A percentile compares a stretch with the other conserved stretches of the same genome.
Evolutionary conservation across 2,888 invertebrate species (phyloP).

Genomic region (Rotaria socialis): DNA sequence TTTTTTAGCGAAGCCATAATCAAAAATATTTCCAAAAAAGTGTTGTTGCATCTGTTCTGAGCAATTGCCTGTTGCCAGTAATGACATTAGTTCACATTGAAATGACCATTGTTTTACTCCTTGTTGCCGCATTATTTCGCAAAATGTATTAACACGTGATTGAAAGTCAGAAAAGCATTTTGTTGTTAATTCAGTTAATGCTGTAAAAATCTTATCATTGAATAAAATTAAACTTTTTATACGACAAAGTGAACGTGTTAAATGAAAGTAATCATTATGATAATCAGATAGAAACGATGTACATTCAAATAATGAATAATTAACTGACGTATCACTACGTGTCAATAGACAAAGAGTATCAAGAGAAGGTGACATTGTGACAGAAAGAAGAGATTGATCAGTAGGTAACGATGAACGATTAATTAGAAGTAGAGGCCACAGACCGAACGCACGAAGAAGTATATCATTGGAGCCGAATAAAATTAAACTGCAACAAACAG

Average conservation of each 20-base stretch:
- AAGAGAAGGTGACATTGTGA: slow-evolving; percentile 9
- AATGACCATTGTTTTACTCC: slow-evolving; percentile 11
- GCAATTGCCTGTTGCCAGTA: slow-evolving; percentile 30
- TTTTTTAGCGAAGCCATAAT: slow-evolving; percentile 24
- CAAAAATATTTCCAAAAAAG: slow-evolving; percentile 21
- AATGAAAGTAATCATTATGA: slow-evolving; percentile 20
- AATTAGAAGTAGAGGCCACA: slow-evolving; percentile 11
- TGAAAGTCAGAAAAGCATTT: slow-evolving; percentile 13
- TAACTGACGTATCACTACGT: not conserved
- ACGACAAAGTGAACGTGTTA: slow-evolving; percentile 33
- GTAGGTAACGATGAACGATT: not conserved
- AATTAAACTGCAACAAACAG: not conserved
- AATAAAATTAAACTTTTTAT: slow-evolving; percentile 32
- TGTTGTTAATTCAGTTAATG: slow-evolving; percentile 15
- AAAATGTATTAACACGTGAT: slow-evolving; percentile 1
- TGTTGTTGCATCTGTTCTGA: not conserved
- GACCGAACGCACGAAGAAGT: slow-evolving; percentile 4
- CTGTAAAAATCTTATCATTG: not conserved
- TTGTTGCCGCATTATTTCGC: not conserved
- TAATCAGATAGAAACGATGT: slow-evolving; percentile 27
- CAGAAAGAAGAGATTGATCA: not conserved
- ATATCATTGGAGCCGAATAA: not conserved
- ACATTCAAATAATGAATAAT: slow-evolving; percentile 1
- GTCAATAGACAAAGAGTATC: slow-evolving; percentile 4
- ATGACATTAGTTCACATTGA: slow-evolving; percentile 34